Percentiles rank a stretch among this genome's conserved stretches.
phyloP scores from a whole-genome alignment of 2,113 vertebrate species.

The Centrocercus urophasianus region DNA sequence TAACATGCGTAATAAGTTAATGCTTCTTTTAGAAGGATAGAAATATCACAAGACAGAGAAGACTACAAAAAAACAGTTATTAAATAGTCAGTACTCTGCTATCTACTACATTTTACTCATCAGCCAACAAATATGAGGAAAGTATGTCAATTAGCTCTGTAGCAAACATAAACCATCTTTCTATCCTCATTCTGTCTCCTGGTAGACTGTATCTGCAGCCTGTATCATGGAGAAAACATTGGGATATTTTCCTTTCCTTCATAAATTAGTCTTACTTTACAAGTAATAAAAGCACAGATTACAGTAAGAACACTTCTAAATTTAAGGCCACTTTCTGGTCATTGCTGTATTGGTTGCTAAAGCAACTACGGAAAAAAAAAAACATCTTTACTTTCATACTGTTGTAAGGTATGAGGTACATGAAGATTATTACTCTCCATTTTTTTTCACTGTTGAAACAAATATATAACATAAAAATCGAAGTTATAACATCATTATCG shows the following conservation, averaged over 20 bases:
- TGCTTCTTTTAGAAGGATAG: neutral
- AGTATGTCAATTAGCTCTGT: neutral
- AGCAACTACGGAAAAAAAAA: neutral
- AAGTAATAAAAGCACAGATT: neutral
- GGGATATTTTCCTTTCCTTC: neutral
- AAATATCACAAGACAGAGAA: neutral
- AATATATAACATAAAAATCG: neutral
- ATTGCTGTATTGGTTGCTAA: neutral
- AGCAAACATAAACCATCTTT: neutral
- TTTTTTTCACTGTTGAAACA: neutral
- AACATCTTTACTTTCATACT: neutral
- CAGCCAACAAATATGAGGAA: neutral
- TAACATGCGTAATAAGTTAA: neutral
- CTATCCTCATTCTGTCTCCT: neutral
- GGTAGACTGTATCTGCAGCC: neutral
- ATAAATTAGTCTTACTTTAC: neutral
- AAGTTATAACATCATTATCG: neutral
- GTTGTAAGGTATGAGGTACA: neutral
- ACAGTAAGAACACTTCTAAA: neutral
- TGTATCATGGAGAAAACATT: neutral
- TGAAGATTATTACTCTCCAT: neutral
- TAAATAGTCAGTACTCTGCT: neutral
- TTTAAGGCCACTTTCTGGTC: neutral
- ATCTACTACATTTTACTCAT: neutral
- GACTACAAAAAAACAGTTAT: neutral